Base-by-base conservation (phyloP, 2,113 vertebrate genomes). In the Machaerirhynchus nigripectus region DNA sequence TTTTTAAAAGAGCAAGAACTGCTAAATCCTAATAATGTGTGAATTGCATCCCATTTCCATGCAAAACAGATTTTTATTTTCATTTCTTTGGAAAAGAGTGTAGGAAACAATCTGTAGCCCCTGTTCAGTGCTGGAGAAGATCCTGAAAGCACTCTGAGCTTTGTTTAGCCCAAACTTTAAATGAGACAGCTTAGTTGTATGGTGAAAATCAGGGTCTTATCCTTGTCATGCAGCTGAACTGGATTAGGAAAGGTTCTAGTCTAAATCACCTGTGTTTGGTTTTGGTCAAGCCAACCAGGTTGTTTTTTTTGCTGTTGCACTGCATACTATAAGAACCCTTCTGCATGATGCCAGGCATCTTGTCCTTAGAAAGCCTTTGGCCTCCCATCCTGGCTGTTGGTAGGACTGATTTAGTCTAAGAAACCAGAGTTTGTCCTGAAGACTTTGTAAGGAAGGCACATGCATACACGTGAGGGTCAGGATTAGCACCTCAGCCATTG, bases 41-140 rank as follows among this genome's bases (percentile, higher is more conserved):
- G 44, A 92, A 86, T 74, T 94, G 16, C 22, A 77, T 67, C 20
- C 53, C 6, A 74, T 80, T 93, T 90, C 76, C 33, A 55, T 26
- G 21, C 27, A 70, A 86, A 90, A 47, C 56, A 92, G 50, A 55
- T 74, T 89, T 86, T 92, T 80, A 70, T 93, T 92, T 90, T 92
- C 0, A 10, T 78, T 87, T 90, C 15, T 93, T 87, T 85, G 74
- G 39, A 87, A 77, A 86, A 67, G 17, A 84, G 7, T 40, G 19
- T 52, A 63, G 40, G 55, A 85, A 90, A 83, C 37, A 95, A 63
- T 84, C 69, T 90, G n/a, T 79, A 90, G 31, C 47, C 18, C 18
- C 46, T 69, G 6, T n/a, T 80, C 5, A 4, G 4, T 85, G 40
- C 70, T 93, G 70, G 56, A 87, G 70, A 55, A 60, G 52, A 86